Conservation (phyloP, 2,888 invertebrate species). For the Chymomyza procnemis region DNA sequence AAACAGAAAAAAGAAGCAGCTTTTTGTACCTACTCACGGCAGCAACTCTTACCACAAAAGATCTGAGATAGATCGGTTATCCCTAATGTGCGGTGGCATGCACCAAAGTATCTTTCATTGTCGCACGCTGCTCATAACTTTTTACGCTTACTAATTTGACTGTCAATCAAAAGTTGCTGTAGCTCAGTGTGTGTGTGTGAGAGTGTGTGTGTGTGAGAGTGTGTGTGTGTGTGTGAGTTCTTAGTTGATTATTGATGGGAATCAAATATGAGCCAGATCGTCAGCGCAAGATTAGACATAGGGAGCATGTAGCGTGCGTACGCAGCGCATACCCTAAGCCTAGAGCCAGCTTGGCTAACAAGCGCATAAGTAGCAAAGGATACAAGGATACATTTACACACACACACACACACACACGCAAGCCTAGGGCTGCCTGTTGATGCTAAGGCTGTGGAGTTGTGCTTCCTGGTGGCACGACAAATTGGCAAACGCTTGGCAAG, state of each 20-base stretch:
- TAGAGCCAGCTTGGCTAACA: not conserved
- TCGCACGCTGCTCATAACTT: not conserved
- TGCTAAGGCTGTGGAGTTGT: not conserved
- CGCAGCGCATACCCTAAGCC: not conserved
- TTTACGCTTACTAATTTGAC: constrained; percentile 48
- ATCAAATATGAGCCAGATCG: constrained; percentile 52
- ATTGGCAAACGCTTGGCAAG: constrained; percentile 39
- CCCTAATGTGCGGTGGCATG: not conserved
- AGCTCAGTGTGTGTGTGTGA: not conserved
- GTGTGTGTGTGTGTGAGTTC: not conserved
- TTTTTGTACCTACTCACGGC: too few relatives aligned
- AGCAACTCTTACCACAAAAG: not conserved
- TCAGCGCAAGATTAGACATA: constrained; percentile 9
- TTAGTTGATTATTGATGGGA: constrained; percentile 57
- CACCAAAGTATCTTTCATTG: constrained; percentile 2
- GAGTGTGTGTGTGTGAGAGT: not conserved
- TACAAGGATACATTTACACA: not conserved
- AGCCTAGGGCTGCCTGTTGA: constrained; percentile 2
- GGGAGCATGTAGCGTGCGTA: not conserved
- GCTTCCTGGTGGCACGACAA: constrained; percentile 2
- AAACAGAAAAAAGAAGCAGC: too few relatives aligned
- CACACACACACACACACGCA: too few relatives aligned
- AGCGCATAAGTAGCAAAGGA: constrained; percentile 25
- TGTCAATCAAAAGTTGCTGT: constrained; percentile 45
- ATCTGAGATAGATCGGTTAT: not conserved